Percentiles rank a stretch among this genome's conserved stretches.
Conservation (phyloP, 2,113 vertebrate species). For the Dipodomys stephensi region DNA sequence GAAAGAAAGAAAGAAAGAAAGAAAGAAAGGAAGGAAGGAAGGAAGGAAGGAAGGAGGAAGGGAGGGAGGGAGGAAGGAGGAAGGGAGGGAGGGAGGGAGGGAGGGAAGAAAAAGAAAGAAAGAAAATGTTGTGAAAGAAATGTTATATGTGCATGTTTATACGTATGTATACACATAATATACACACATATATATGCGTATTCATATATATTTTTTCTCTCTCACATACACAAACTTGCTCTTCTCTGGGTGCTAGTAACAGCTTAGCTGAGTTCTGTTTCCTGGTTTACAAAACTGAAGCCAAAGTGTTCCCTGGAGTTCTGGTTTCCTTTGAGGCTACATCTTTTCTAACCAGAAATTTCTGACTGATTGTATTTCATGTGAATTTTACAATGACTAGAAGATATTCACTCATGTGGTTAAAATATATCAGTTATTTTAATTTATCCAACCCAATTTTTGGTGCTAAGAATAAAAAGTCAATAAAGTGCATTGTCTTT, state of each 20-base stretch:
- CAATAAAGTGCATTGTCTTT: neutral
- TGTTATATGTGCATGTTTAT: too few species aligned
- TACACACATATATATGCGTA: too few species aligned
- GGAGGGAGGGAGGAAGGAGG: too few species aligned
- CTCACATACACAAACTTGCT: neutral
- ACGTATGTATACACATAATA: too few species aligned
- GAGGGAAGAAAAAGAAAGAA: too few species aligned
- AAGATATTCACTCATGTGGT: neutral
- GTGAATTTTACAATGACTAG: neutral
- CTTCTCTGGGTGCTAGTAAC: neutral
- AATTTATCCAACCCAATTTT: neutral
- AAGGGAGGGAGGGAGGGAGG: too few species aligned
- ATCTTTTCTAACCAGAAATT: neutral
- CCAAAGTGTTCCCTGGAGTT: neutral
- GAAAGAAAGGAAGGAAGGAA: too few species aligned
- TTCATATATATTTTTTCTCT: too few species aligned
- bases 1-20: too few species aligned
- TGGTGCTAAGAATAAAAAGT: neutral
- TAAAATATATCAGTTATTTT: neutral
- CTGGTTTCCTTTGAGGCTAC: neutral
- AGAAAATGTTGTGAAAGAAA: too few species aligned
- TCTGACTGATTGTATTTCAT: neutral
- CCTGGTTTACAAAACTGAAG: neutral
- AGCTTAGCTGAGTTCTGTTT: neutral
- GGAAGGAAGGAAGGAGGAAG: too few species aligned